Percentiles rank a stretch among this genome's conserved stretches.
Conservation (phyloP, 2,797 vertebrate species). For the Malurus leucopterus region DNA sequence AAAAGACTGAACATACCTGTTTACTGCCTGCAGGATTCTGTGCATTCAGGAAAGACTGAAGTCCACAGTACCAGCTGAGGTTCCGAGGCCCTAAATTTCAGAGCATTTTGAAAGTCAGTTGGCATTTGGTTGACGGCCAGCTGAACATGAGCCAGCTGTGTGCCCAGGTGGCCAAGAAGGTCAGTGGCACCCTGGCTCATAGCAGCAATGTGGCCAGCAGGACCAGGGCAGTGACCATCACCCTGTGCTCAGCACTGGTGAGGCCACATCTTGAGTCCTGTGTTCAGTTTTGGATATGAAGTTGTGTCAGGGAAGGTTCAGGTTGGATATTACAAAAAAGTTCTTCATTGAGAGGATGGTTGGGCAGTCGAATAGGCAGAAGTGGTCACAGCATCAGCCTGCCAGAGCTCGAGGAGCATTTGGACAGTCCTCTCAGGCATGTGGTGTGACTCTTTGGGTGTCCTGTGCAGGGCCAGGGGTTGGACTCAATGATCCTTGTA, state of each 20-base stretch:
- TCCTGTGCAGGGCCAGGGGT: not conserved
- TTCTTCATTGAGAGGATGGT: not conserved
- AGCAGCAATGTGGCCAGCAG: not conserved
- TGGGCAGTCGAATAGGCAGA: not conserved
- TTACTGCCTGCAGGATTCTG: not conserved
- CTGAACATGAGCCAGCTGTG: not conserved
- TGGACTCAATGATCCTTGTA: not conserved
- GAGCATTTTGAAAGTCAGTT: not conserved
- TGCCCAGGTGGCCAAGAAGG: not conserved
- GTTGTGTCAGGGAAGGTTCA: not conserved
- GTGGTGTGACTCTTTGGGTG: not conserved
- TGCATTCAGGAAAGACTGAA: not conserved
- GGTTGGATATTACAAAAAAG: not conserved
- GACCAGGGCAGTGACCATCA: not conserved
- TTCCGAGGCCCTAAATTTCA: not conserved
- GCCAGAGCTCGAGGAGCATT: not conserved
- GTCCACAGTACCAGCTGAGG: not conserved
- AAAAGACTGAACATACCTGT: not conserved
- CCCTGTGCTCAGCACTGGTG: not conserved
- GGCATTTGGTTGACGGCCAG: not conserved
- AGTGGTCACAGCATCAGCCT: not conserved
- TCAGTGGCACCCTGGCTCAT: not conserved
- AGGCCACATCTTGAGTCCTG: not conserved
- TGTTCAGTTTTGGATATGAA: not conserved
- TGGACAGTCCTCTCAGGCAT: not conserved